phyloP scores from a whole-genome alignment of 2,888 invertebrate species.

The Habroteleia sp. region DNA sequence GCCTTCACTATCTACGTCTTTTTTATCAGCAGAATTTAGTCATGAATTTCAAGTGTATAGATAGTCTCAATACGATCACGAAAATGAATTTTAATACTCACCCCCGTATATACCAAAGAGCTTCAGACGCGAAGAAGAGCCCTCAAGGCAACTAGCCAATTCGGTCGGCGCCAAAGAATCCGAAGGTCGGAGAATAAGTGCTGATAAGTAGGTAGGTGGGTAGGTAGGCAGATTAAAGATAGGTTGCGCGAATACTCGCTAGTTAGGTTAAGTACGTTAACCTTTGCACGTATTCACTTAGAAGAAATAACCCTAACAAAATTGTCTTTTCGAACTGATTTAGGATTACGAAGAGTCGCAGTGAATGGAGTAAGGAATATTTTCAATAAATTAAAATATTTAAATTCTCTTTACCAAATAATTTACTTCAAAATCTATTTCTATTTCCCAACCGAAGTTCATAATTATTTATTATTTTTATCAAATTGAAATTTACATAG shows the following conservation, averaged over 20 bases:
- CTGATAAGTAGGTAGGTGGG: conserved; percentile 80
- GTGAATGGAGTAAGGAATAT: too few relatives aligned
- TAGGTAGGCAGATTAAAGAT: conserved; percentile 78
- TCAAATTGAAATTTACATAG: too few relatives aligned
- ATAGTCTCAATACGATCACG: conserved; percentile 17
- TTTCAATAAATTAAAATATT: too few relatives aligned
- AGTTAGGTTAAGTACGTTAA: conserved; percentile 80
- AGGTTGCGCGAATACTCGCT: conserved; percentile 70
- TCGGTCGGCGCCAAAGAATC: conserved; percentile 68
- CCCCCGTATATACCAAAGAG: conserved; percentile 47
- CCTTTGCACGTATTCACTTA: conserved; percentile 73
- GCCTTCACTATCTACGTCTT: neutral
- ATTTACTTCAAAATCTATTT: too few relatives aligned
- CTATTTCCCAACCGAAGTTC: too few relatives aligned
- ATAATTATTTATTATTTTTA: too few relatives aligned
- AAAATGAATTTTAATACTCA: conserved; percentile 44
- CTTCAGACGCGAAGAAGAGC: conserved; percentile 40
- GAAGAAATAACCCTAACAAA: too few relatives aligned
- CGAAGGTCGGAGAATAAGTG: conserved; percentile 75
- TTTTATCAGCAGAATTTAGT: conserved; percentile 12
- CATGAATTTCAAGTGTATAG: conserved; percentile 11
- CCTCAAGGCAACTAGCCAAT: conserved; percentile 59
- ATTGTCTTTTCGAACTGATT: too few relatives aligned
- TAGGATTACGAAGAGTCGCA: neutral
- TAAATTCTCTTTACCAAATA: too few relatives aligned